Conservation (phyloP, 2,797 vertebrate species). For the Lagodon rhomboides region DNA sequence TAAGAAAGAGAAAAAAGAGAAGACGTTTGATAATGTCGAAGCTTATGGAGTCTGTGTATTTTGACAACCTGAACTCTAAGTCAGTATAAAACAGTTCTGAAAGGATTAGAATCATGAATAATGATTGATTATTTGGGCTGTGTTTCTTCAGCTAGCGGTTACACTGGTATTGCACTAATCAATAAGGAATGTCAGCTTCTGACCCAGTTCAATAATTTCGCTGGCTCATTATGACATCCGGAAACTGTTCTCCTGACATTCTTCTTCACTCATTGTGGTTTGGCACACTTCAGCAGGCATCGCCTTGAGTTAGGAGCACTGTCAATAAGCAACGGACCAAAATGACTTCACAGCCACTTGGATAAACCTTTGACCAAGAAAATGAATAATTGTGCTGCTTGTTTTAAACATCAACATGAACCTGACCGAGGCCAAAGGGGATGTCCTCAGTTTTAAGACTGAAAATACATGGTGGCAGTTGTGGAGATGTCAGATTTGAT, state of each 20-base stretch:
- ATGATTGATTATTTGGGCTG: neutral
- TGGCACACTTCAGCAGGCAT: neutral
- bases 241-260: neutral
- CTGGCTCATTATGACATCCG: neutral
- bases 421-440: neutral
- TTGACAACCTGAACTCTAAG: neutral
- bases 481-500: neutral
- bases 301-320: conserved; percentile 11
- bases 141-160: conserved; percentile 6
- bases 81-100: neutral
- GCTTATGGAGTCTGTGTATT: neutral
- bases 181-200: neutral
- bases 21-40: neutral
- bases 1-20: neutral
- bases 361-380: conserved; percentile 35
- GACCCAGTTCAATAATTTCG: neutral
- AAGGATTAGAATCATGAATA: neutral
- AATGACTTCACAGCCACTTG: conserved; percentile 17
- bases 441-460: neutral
- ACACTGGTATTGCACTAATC: neutral
- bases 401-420: conserved; percentile 16
- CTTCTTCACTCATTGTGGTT: conserved; percentile 22
- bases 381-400: neutral
- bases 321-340: conserved; percentile 17
- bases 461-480: neutral